phyloP scores from a whole-genome alignment of 1,140 invertebrate genomes.

The Alviniconcha marisindica region DNA sequence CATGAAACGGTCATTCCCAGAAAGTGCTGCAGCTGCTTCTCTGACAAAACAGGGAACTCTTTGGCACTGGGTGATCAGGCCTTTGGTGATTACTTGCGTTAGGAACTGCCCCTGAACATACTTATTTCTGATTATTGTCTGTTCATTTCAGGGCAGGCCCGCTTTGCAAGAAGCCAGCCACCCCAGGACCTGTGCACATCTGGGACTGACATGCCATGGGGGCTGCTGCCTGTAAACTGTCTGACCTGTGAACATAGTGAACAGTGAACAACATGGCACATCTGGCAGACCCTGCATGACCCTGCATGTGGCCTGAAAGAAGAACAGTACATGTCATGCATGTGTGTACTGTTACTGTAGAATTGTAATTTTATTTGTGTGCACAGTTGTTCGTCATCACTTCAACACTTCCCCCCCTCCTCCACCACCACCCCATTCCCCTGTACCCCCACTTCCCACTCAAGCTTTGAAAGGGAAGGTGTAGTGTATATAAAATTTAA shows the following conservation, averaged over 20 bases:
- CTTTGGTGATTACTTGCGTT: too few species aligned
- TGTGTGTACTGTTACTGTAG: background rate
- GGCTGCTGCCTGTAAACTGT: background rate
- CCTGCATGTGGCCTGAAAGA: too few species aligned
- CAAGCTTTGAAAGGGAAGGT: too few species aligned
- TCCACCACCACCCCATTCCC: too few species aligned
- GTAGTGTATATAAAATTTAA: too few species aligned
- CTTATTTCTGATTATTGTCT: background rate
- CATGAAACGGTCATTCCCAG: background rate
- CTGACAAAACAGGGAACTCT: too few species aligned
- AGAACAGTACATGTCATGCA: background rate
- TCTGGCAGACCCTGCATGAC: background rate
- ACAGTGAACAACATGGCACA: background rate
- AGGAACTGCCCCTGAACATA: background rate
- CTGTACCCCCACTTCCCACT: too few species aligned
- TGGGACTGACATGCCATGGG: constrained; percentile 7
- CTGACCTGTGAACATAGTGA: background rate
- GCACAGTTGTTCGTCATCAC: too few species aligned
- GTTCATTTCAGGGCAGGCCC: background rate
- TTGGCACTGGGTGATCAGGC: background rate
- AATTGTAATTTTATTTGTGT: background rate
- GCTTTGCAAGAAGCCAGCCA: constrained; percentile 4
- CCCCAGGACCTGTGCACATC: background rate
- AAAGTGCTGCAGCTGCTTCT: background rate
- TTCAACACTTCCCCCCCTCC: too few species aligned